These are phyloP conservation scores for Harpegnathos saltator DNA, from an alignment of 1,140 invertebrate genomes.

Conservation along the genomic window DNA sequence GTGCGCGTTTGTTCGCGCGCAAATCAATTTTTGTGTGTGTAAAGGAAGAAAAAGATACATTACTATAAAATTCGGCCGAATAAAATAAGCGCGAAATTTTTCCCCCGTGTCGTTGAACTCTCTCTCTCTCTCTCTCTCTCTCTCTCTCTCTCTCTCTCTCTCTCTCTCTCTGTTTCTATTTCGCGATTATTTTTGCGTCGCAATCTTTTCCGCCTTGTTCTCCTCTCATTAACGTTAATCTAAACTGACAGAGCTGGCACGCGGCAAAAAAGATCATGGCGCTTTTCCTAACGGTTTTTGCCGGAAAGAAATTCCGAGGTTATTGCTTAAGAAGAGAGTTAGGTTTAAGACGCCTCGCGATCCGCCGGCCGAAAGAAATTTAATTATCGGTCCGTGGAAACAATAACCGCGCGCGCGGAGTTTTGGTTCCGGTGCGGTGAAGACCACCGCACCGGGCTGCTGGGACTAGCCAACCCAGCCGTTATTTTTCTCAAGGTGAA, in stretches of 20 bases:
- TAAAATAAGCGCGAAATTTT: too few relatives aligned
- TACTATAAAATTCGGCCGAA: too few relatives aligned
- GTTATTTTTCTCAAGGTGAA: constrained; percentile 8
- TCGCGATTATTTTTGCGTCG: not conserved
- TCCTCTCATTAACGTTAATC: constrained; percentile 7
- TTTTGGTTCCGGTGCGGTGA: not conserved
- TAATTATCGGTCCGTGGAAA: constrained; percentile 65
- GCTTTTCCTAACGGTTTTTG: constrained; percentile 14
- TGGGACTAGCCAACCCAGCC: not conserved
- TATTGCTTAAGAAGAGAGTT: constrained; percentile 67
- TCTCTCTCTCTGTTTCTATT: too few relatives aligned
- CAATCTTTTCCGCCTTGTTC: constrained; percentile 2
- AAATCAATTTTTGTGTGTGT: too few relatives aligned
- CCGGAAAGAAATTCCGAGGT: constrained; percentile 45
- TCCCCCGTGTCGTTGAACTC: not conserved
- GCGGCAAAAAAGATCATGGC: constrained; percentile 7
- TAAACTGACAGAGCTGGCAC: not conserved
- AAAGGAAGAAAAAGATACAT: too few relatives aligned
- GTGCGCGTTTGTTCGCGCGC: too few relatives aligned
- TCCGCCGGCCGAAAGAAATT: constrained; percentile 63
- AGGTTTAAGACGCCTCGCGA: constrained; percentile 61
- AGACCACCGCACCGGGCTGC: not conserved
- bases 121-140: too few relatives aligned
- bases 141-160: too few relatives aligned
- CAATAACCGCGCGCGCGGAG: constrained; percentile 59